Base-by-base conservation (phyloP, 2,888 invertebrate genomes). In the Tachina lurida region DNA sequence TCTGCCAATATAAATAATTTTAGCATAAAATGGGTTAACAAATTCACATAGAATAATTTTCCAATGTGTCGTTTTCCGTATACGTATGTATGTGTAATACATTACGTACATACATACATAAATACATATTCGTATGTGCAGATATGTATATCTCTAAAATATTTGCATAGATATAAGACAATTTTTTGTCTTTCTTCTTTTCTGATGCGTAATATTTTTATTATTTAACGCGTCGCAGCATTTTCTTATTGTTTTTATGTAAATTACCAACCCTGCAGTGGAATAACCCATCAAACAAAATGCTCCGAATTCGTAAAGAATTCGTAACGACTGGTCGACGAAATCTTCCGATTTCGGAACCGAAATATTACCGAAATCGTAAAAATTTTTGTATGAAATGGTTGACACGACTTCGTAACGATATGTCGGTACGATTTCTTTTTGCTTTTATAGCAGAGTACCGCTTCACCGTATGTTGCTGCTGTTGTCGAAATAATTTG, bases 171-270 rank as follows among this genome's bases (percentile, higher is more conserved):
- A 63, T 77, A 49, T 17, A 76, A 83, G 52, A 67, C 58, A 45
- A 65, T 9, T 60, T 60, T 9, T 60, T 60, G 7, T 31, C 7
- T 39, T 31, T 54, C 15, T 15, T 43, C 71, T 15, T 45, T 52
- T 83, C 71, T 78, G 77, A 67, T 78, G 77, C 77, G 86, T 80
- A 83, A 73, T 86, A 83, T 86, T 83, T 82, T 83, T 75, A 76
- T 86, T 86, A 86, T 86, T 86, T 86, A 83, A 86, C 83, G 86
- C 86, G 79, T 80, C 83, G 86, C 83, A 80, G 79, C 22, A 43
- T 80, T 86, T 86, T 83, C 79, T 79, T 86, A 83, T 83, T 76
- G 79, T 86, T 83, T 86, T 80, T 86, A 86, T 86, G 83, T 79
- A 80, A 86, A 86, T 83, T 83, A 41, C 52, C 73, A 76, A 49